Evolutionary conservation across 2,888 invertebrate species (phyloP).

Genomic region (Lepidochrysops patricia): DNA sequence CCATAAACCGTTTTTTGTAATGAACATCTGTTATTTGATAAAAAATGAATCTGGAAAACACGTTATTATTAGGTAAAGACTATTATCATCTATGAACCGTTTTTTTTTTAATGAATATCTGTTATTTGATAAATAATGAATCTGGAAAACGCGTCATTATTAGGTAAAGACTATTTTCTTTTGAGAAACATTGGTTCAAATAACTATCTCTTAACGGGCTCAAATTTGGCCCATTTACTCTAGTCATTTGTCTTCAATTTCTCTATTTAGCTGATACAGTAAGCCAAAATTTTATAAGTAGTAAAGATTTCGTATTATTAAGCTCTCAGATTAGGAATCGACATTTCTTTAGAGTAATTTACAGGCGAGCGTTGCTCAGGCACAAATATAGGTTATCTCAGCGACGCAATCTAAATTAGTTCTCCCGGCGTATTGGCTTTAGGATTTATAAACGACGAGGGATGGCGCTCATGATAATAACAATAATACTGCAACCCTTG

Average conservation of each 20-base stretch:
- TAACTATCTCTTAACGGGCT: too few species aligned
- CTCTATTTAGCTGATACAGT: neutral
- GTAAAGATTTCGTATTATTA: neutral
- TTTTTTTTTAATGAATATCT: neutral
- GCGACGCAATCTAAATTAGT: neutral
- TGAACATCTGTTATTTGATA: too few species aligned
- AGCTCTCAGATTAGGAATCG: neutral
- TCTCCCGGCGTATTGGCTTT: slow-evolving; percentile 2
- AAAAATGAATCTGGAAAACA: too few species aligned
- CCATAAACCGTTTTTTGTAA: too few species aligned
- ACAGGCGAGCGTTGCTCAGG: neutral
- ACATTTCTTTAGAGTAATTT: neutral
- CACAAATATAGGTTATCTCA: neutral
- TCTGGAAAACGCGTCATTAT: too few species aligned
- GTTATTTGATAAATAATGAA: too few species aligned
- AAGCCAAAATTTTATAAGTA: neutral
- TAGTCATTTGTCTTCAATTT: too few species aligned
- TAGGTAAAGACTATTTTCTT: too few species aligned
- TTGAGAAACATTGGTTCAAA: too few species aligned
- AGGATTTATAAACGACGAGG: slow-evolving; percentile 1
- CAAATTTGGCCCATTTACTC: too few species aligned
- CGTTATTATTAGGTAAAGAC: too few species aligned
- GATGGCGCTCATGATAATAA: neutral
- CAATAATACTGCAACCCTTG: neutral
- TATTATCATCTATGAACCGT: too few species aligned